These are phyloP conservation scores for Euglossa dilemma DNA, from an alignment of 1,140 invertebrate genomes.

Conservation along the genomic window DNA sequence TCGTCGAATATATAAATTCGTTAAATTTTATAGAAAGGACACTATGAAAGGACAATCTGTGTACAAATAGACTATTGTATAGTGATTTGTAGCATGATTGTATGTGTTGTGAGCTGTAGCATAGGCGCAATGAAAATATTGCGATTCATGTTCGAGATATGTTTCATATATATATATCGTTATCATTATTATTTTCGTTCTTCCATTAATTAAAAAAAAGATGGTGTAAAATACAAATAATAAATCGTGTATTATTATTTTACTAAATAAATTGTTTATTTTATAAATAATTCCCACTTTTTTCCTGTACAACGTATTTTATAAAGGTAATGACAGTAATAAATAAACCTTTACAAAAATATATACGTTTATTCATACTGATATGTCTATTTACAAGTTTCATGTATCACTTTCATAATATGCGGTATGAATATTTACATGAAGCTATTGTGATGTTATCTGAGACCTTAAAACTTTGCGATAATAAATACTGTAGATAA, in stretches of 20 bases:
- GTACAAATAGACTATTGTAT: constrained; percentile 61
- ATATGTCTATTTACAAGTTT: constrained; percentile 20
- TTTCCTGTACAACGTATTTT: background rate
- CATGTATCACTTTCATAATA: background rate
- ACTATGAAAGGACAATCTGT: constrained; percentile 66
- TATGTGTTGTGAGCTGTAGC: constrained; percentile 43
- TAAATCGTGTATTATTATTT: constrained; percentile 70
- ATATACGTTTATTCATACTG: background rate
- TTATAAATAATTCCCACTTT: constrained; percentile 42
- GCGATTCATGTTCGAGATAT: constrained; percentile 43
- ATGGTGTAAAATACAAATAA: constrained; percentile 55
- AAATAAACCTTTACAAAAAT: background rate
- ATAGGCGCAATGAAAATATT: constrained; percentile 39
- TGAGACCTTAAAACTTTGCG: background rate
- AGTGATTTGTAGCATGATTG: constrained; percentile 64
- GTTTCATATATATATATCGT: constrained; percentile 33
- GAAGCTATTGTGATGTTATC: too few relatives aligned
- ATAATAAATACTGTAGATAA: background rate
- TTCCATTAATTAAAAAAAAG: constrained; percentile 57
- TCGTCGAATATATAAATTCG: constrained; percentile 46
- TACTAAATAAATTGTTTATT: constrained; percentile 71
- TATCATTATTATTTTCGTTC: constrained; percentile 55
- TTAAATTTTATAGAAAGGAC: constrained; percentile 48
- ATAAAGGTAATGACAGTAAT: background rate
- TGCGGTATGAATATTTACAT: background rate